These are phyloP conservation scores for Hyposmocoma kahamanoa DNA, from an alignment of 1,140 invertebrate genomes.

Conservation along the genomic window DNA sequence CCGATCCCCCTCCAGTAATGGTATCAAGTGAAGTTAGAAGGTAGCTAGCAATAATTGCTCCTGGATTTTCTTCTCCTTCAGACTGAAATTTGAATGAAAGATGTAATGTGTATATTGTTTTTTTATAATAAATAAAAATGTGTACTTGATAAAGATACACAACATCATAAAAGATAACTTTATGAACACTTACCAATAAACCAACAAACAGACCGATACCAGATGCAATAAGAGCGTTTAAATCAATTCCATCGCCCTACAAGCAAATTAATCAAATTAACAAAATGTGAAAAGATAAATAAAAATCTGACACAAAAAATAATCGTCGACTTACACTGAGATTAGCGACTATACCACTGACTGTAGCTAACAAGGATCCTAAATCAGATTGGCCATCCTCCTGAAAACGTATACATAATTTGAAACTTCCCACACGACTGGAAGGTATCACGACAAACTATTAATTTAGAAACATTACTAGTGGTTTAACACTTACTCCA, in stretches of 20 bases:
- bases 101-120: too few relatives aligned
- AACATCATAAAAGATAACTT: not conserved
- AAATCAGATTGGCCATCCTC: conserved; percentile 61
- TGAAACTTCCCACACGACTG: too few relatives aligned
- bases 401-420: conserved; percentile 22
- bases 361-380: conserved; percentile 48
- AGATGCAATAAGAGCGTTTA: conserved; percentile 54
- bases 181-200: conserved; percentile 50
- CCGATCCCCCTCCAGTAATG: conserved; percentile 55
- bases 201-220: conserved; percentile 60
- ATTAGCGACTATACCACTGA: conserved; percentile 54
- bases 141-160: not conserved
- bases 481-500: conserved; percentile 50
- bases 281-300: too few relatives aligned
- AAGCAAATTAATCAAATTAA: too few relatives aligned
- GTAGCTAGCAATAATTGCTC: conserved; percentile 50
- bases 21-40: conserved; percentile 55
- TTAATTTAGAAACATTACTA: too few relatives aligned
- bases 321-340: conserved; percentile 46
- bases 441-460: too few relatives aligned
- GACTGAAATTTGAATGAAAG: too few relatives aligned
- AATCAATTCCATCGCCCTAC: conserved; percentile 61
- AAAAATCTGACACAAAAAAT: conserved; percentile 1
- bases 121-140: conserved; percentile 13
- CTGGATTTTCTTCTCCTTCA: conserved; percentile 56